Evolutionary conservation across 2,888 invertebrate genomes (phyloP), one percentile per base, ranked within the genome.

Genomic region (Sceliomorpha sp.): DNA sequence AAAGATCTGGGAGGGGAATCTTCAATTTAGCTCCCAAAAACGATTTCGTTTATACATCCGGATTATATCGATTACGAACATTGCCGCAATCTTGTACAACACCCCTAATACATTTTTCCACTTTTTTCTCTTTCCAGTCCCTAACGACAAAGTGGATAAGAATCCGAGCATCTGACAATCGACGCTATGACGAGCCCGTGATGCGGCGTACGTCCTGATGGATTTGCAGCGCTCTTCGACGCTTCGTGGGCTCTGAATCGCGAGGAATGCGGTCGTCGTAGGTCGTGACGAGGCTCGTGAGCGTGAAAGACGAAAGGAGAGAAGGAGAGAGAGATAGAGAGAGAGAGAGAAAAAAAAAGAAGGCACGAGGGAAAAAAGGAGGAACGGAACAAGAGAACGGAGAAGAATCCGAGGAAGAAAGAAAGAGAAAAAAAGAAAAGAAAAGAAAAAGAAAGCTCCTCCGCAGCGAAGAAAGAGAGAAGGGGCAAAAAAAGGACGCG

Each of bases 181-280:
- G 53, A 32, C 48, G 50, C 37, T 50, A 63, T 58, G 69, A 69
- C 50, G 69, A 58, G 62, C 47, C n/a, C 31, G 45, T 51, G 62
- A 69, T 62, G 63, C 48, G 47, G 51, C 51, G 63, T 42, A 63
- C 37, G 63, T 47, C 24, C 50, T 34, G 51, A 58, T 58, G 66
- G 50, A 66, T 66, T 58, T 51, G 58, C 66, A 51, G 58, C 58
- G 66, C 48, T 47, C 40, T 20, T 34, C 44, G 56, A 26, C 44
- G 56, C 56, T 64, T 45, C 37, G 45, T 47, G 15, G 68, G 59
- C 45, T 64, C 59, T 59, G 70, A 71, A 64, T 56, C 51, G 63
- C 67, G 55, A 62, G 62, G 63, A 67, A 68, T 67, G 67, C 42
- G 40, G 58, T 42, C 55, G 50, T 63, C 47, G 64, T 71, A 47